Evolutionary conservation across 2,113 vertebrate species (phyloP).

Genomic region (Alouatta palliata): DNA sequence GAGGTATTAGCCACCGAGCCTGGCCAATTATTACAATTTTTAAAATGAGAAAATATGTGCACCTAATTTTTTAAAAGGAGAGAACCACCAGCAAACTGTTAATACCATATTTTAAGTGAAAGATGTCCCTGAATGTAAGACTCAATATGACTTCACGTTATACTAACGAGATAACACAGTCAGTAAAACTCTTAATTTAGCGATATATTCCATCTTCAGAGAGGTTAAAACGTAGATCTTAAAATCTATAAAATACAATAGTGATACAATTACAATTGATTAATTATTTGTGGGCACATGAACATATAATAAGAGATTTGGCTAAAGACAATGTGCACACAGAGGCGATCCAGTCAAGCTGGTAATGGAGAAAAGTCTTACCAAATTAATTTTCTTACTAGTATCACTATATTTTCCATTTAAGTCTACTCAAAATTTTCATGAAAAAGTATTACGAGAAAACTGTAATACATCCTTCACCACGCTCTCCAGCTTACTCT

Average conservation of each 20-base stretch:
- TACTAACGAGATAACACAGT: not conserved
- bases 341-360: not conserved
- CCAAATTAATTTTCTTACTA: not conserved
- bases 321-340: not conserved
- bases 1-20: no score
- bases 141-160: not conserved
- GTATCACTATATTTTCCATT: not conserved
- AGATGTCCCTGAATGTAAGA: not conserved
- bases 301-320: not conserved
- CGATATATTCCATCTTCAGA: not conserved
- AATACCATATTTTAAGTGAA: not conserved
- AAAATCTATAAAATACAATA: not conserved
- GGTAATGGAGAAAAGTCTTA: not conserved
- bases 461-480: not conserved
- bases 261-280: not conserved
- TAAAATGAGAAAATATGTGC: not conserved
- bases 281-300: not conserved
- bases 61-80: not conserved
- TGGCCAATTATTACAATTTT: not conserved
- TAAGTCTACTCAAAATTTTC: not conserved
- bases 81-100: not conserved
- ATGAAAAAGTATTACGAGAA: not conserved
- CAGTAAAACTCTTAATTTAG: not conserved
- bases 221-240: conserved; percentile 12
- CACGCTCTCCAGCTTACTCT: not conserved